These are phyloP conservation scores for Ophion obscuratus DNA, from an alignment of 2,888 invertebrate genomes.

Conservation along the genomic window DNA sequence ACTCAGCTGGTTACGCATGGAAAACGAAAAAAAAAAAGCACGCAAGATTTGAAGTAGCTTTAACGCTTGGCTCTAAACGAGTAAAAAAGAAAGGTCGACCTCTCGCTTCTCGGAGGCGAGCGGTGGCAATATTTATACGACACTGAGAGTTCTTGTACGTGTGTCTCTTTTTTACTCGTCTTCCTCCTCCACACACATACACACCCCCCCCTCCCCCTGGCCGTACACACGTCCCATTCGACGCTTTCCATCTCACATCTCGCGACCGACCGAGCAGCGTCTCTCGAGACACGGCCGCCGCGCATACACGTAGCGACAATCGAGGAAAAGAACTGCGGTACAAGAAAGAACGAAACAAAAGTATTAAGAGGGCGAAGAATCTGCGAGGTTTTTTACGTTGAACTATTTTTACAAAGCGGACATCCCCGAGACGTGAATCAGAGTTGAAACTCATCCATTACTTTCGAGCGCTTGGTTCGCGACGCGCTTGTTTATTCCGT, in stretches of 20 bases:
- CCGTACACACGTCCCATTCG: neutral
- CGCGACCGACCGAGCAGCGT: neutral
- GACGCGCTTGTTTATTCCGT: neutral
- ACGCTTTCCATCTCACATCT: neutral
- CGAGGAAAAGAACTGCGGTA: neutral
- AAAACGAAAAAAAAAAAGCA: slow-evolving; percentile 39
- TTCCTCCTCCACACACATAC: neutral
- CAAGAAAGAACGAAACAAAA: neutral
- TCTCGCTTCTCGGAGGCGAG: slow-evolving; percentile 54
- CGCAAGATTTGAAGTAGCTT: slow-evolving; percentile 60
- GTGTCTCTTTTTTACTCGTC: slow-evolving; percentile 20
- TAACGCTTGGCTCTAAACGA: slow-evolving; percentile 59
- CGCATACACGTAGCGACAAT: slow-evolving; percentile 17
- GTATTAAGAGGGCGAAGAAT: slow-evolving; percentile 2
- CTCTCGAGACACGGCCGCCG: slow-evolving; percentile 14
- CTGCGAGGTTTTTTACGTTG: slow-evolving; percentile 59
- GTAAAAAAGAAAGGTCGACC: slow-evolving; percentile 33
- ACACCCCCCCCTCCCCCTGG: slow-evolving; percentile 16
- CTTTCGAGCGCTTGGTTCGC: neutral
- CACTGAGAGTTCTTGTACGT: slow-evolving; percentile 61
- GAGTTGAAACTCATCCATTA: slow-evolving; percentile 21
- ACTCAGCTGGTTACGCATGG: slow-evolving; percentile 64
- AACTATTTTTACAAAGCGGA: slow-evolving; percentile 43
- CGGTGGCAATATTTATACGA: slow-evolving; percentile 58
- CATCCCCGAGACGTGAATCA: slow-evolving; percentile 32